Conservation (phyloP, 2,888 invertebrate genomes). For the Tineola bisselliella region DNA sequence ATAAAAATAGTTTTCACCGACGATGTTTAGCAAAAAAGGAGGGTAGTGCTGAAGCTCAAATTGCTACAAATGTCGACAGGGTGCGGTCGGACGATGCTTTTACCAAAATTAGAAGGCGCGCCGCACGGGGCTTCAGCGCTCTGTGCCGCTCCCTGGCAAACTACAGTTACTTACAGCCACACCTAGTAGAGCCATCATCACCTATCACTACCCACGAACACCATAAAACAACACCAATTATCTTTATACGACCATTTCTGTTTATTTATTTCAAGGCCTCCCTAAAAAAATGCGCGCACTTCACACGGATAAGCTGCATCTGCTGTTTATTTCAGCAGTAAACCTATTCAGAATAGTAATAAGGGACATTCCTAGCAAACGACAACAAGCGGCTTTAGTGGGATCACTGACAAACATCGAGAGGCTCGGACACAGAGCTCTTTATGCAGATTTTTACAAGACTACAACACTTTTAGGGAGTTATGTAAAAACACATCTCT, state of each 20-base stretch:
- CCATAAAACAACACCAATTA: not conserved
- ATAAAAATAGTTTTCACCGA: not conserved
- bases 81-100: constrained; percentile 62
- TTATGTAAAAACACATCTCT: not conserved
- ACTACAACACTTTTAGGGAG: not conserved
- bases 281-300: not conserved
- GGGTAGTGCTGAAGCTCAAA: not conserved
- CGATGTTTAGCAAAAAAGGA: not conserved
- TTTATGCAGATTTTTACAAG: not conserved
- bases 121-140: constrained; percentile 35
- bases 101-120: constrained; percentile 65
- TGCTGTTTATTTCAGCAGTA: constrained; percentile 18
- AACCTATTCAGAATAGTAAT: constrained; percentile 11
- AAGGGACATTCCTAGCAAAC: not conserved
- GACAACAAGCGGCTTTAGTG: not conserved
- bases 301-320: not conserved
- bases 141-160: constrained; percentile 26
- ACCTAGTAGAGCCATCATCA: constrained; percentile 8
- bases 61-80: constrained; percentile 21
- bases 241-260: not conserved
- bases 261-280: not conserved
- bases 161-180: not conserved
- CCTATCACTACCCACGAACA: constrained; percentile 1
- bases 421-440: not conserved
- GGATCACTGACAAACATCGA: not conserved